These are phyloP conservation scores for Vidua macroura DNA, from an alignment of 2,113 vertebrate genomes.

Conservation along the genomic window DNA sequence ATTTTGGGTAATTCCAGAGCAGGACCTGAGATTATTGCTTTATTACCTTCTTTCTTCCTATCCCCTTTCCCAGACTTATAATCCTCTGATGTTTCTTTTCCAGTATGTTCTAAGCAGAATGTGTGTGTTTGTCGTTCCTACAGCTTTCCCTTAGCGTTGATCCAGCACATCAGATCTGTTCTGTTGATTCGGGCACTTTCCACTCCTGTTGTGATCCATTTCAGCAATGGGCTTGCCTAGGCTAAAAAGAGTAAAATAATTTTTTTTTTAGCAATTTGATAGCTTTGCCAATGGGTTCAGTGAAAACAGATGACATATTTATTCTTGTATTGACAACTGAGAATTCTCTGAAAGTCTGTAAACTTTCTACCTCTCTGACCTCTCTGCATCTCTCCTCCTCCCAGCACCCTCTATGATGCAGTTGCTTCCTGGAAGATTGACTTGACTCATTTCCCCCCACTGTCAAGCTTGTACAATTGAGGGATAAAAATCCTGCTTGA, in stretches of 20 bases:
- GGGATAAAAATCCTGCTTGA: conserved; percentile 12
- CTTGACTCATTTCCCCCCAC: background rate
- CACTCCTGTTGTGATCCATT: background rate
- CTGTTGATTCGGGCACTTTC: background rate
- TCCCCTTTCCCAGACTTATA: background rate
- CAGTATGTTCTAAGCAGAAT: background rate
- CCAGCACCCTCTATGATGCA: background rate
- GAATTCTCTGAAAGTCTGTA: background rate
- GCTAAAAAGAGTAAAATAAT: background rate
- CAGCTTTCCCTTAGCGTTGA: background rate
- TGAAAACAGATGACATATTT: background rate
- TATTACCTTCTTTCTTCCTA: background rate
- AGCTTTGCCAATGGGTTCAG: background rate
- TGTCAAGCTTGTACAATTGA: background rate
- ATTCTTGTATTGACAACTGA: conserved; percentile 7
- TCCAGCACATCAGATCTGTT: background rate
- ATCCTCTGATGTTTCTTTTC: background rate
- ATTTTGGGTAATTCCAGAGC: conserved; percentile 7
- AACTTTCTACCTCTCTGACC: background rate
- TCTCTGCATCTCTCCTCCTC: background rate
- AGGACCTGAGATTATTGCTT: background rate
- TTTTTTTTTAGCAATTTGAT: background rate
- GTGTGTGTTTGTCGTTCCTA: background rate
- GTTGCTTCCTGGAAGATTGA: background rate
- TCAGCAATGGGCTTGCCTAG: background rate